Percentiles rank a stretch among this genome's conserved stretches.
phyloP scores from a whole-genome alignment of 37 sponge, comb jelly and placozoan species.

The Geodia barretti region DNA sequence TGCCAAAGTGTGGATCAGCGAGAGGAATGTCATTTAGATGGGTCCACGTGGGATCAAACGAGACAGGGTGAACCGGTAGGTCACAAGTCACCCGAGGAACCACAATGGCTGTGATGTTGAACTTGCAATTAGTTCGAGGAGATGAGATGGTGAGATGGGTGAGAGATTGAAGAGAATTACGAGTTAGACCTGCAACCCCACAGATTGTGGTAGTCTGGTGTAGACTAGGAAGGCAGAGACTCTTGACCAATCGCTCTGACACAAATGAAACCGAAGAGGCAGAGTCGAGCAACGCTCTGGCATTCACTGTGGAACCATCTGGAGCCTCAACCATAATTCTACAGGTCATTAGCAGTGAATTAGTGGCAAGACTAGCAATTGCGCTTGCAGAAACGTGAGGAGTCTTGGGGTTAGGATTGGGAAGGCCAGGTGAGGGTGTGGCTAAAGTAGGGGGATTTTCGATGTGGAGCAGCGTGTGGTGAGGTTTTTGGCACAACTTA shows the following conservation, averaged over 20 bases:
- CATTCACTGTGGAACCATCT: constrained; percentile 7
- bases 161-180: no score
- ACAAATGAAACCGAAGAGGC: constrained; percentile 12
- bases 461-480: constrained; percentile 47
- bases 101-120: constrained; percentile 15
- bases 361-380: not conserved
- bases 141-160: no score
- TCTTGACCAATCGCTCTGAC: constrained; percentile 1
- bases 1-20: constrained; percentile 14
- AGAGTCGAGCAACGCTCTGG: constrained; percentile 17
- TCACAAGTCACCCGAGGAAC: constrained; percentile 1
- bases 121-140: no score
- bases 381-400: not conserved
- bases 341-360: constrained; percentile 8
- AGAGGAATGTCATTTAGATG: constrained; percentile 6
- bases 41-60: no score
- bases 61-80: no score
- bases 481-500: constrained; percentile 33
- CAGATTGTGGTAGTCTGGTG: constrained; percentile 6
- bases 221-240: not conserved
- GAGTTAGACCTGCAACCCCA: constrained; percentile 6
- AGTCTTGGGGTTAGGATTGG: not conserved
- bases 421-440: no score
- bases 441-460: no score
- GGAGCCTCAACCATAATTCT: not conserved